These are phyloP conservation scores for Acromyrmex charruanus DNA, from an alignment of 1,140 invertebrate genomes.

Conservation along the genomic window DNA sequence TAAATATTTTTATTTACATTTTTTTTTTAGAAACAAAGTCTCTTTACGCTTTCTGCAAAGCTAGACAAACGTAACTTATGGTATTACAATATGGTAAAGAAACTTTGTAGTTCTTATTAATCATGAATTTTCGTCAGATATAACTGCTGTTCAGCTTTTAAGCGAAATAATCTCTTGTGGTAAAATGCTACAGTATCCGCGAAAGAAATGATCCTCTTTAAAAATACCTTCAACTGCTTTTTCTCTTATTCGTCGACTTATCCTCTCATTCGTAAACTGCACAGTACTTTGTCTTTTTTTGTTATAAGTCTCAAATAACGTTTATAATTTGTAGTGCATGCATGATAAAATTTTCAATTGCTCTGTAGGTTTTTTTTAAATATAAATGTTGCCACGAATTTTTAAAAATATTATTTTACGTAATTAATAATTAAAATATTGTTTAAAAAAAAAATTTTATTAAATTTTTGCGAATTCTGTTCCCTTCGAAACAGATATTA, in stretches of 20 bases:
- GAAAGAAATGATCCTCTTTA: slow-evolving; percentile 29
- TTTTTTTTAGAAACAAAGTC: neutral
- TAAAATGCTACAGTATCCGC: neutral
- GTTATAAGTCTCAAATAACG: neutral
- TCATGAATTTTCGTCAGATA: slow-evolving; percentile 5
- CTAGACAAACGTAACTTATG: neutral
- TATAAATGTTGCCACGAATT: neutral
- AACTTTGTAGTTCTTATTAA: neutral
- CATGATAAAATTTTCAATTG: neutral
- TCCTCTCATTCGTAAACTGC: neutral
- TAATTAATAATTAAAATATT: neutral
- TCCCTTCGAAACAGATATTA: neutral
- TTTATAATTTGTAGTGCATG: neutral
- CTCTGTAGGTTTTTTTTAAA: neutral
- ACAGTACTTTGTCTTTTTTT: neutral
- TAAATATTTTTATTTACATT: neutral
- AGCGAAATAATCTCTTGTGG: slow-evolving; percentile 16
- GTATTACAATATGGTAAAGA: neutral
- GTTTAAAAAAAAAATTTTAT: neutral
- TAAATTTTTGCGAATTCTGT: neutral
- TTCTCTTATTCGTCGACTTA: neutral
- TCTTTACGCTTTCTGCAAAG: neutral
- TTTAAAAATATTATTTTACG: slow-evolving; percentile 2
- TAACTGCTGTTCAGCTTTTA: neutral
- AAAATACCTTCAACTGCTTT: slow-evolving; percentile 28